phyloP scores from a whole-genome alignment of 1,140 invertebrate genomes.

The Ooceraea biroi region DNA sequence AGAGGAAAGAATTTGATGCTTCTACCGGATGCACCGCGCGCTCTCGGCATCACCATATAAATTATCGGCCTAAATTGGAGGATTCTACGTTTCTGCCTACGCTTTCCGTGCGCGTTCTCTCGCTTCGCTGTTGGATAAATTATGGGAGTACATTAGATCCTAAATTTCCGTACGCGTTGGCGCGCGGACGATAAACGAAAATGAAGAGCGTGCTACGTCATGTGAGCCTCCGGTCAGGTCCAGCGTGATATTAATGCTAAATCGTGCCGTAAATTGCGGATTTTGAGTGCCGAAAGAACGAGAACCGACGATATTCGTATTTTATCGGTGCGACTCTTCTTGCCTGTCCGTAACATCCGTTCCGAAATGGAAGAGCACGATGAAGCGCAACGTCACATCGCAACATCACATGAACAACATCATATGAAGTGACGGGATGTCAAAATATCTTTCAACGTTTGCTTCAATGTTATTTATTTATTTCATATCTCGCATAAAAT shows the following conservation, averaged over 20 bases:
- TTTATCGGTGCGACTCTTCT: neutral
- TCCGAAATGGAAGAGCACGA: neutral
- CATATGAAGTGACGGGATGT: neutral
- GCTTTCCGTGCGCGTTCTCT: neutral
- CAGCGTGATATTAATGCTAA: constrained; percentile 41
- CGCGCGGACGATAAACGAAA: constrained; percentile 17
- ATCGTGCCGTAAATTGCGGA: constrained; percentile 28
- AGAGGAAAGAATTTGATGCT: constrained; percentile 14
- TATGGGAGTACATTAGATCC: constrained; percentile 47
- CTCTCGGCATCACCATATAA: constrained; percentile 15
- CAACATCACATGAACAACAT: too few relatives aligned
- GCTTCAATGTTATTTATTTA: constrained; percentile 10
- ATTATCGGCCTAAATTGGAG: constrained; percentile 28
- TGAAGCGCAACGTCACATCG: neutral
- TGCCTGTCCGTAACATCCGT: neutral
- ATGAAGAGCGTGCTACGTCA: constrained; percentile 37
- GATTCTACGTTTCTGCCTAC: constrained; percentile 40
- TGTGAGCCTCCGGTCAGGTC: neutral
- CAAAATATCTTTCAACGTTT: neutral
- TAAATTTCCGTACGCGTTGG: constrained; percentile 30
- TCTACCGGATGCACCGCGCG: neutral
- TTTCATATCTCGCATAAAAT: too few relatives aligned
- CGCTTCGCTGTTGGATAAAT: constrained; percentile 34
- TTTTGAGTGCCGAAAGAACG: neutral
- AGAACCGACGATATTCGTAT: constrained; percentile 2